Conservation (phyloP, 1,140 invertebrate genomes). For the Drosophila bifasciata region DNA sequence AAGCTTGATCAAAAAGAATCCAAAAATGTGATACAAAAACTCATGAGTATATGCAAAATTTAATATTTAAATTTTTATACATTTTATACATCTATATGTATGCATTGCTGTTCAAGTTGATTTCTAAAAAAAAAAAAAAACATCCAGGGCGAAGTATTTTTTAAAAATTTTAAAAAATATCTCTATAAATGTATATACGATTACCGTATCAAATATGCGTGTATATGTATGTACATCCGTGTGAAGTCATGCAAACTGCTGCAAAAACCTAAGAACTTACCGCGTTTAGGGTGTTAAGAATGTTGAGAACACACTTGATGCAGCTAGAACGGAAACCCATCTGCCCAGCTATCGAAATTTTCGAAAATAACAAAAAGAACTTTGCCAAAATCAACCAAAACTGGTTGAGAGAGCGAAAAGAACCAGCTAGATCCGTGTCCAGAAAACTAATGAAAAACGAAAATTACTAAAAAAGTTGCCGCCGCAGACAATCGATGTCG, state of each 20-base stretch:
- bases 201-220: no score
- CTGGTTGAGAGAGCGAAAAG: neutral
- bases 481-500: no score
- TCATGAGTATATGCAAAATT: slow-evolving; percentile 3
- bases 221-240: no score
- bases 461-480: slow-evolving; percentile 2
- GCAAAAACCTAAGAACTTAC: slow-evolving; percentile 42
- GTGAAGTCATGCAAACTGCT: neutral
- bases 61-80: slow-evolving; percentile 8
- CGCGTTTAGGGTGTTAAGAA: slow-evolving; percentile 60
- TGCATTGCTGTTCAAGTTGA: neutral
- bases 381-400: slow-evolving; percentile 10
- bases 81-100: neutral
- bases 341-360: neutral
- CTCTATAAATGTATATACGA: neutral
- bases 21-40: slow-evolving; percentile 16
- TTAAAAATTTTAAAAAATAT: neutral
- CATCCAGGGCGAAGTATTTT: no score
- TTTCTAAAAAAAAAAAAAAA: no score
- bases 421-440: slow-evolving; percentile 32
- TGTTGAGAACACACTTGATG: slow-evolving; percentile 71
- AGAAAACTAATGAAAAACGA: slow-evolving; percentile 40
- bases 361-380: neutral
- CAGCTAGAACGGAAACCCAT: slow-evolving; percentile 74
- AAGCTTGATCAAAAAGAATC: slow-evolving; percentile 19